Conservation (phyloP, 2,888 invertebrate species). For the Deroplatys truncata region DNA sequence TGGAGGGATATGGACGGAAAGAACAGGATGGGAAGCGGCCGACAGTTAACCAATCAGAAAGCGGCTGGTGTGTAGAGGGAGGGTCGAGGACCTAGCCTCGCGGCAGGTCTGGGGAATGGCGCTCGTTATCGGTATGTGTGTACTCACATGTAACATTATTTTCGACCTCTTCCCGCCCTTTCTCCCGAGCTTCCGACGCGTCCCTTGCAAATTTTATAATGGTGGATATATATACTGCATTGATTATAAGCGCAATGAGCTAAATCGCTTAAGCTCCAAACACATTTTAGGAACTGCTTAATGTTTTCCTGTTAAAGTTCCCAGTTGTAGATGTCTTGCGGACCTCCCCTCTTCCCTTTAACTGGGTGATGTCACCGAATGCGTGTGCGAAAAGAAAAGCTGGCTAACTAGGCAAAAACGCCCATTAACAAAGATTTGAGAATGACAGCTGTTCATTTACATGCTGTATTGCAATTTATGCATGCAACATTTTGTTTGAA, state of each 20-base stretch:
- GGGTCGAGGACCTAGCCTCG: conserved; percentile 29
- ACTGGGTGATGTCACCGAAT: background rate
- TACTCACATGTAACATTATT: background rate
- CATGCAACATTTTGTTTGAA: too few species aligned
- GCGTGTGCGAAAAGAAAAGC: background rate
- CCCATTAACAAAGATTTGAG: too few species aligned
- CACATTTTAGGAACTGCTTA: background rate
- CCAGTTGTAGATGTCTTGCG: background rate
- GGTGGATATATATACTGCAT: background rate
- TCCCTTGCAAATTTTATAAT: background rate
- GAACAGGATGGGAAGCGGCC: conserved; percentile 3
- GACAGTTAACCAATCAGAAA: conserved; percentile 17
- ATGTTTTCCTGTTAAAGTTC: background rate
- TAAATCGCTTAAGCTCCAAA: background rate
- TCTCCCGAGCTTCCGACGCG: background rate
- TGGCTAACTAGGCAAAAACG: too few species aligned
- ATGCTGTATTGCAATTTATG: too few species aligned
- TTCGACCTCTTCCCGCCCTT: conserved; percentile 28
- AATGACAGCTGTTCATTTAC: too few species aligned
- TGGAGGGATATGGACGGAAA: conserved; percentile 3
- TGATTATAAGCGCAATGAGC: background rate
- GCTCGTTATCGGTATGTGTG: conserved; percentile 5
- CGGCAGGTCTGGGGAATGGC: conserved; percentile 22
- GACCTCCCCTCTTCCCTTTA: background rate
- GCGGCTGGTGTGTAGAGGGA: conserved; percentile 11